Base-by-base conservation (phyloP, 2,113 vertebrate genomes). In the Pagrus major region DNA sequence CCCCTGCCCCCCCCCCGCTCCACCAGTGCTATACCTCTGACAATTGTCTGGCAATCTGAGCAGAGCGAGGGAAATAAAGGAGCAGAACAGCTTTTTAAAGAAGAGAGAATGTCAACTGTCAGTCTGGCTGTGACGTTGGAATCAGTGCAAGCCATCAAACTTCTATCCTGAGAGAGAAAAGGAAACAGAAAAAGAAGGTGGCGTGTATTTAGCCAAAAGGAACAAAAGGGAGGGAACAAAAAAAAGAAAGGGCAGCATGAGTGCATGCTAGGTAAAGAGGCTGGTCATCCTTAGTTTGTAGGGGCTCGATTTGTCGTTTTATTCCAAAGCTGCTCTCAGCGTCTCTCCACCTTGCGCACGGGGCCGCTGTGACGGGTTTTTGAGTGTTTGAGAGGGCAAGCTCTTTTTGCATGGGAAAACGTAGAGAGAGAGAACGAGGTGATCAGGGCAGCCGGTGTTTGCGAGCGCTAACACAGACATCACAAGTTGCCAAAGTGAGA, bases 91-190 rank as follows among this genome's bases (percentile, higher is more conserved):
- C 76, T 78, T 92, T 92, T 94, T 88, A 93, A 93, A 94, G 84
- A 91, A 92, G 84, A 79, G 91, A 94, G 93, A 95, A 95, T 95
- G 94, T 95, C 94, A 95, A 94, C 94, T 95, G 94, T 95, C 94
- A 95, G 88, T 95, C 94, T 93, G 71, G 55, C 83, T 85, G 80
- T 64, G 88, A 91, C 60, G 88, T 64, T 44, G 76, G 83, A 95
- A 95, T 95, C 92, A 90, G 93, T 66, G 41, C 59, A 54, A 91
- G 92, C 89, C 90, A 91, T 94, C 94, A 92, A 89, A 91, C 86
- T 81, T 84, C 59, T 61, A 29, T 87, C 83, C 83, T 81, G 82
- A 86, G 88, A 83, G 82, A 84, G 84, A 77, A 68, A 71, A 76
- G 52, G 59, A 65, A 69, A 44, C 3, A 27, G 64, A 55, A 67